Evolutionary conservation across 2,888 invertebrate species (phyloP).

Genomic region (Ormyrus thymus): DNA sequence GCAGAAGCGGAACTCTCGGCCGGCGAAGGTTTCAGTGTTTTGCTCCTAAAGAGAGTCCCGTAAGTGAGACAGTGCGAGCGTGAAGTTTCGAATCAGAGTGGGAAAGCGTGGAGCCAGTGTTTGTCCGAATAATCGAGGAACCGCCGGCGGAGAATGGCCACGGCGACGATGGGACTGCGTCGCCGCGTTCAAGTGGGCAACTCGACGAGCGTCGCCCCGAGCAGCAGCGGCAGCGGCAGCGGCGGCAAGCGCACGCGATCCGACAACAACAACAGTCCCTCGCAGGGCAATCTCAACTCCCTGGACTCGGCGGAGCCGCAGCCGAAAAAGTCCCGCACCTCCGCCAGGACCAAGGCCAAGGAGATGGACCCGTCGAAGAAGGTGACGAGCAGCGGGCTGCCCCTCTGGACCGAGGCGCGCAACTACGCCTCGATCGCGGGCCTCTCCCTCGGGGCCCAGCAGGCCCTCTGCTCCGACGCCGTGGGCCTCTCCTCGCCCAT

Average conservation of each 20-base stretch:
- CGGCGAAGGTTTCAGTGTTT: background rate
- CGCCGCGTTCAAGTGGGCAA: conserved; percentile 65
- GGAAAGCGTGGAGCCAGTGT: no score
- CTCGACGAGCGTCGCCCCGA: conserved; percentile 11
- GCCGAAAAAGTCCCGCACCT: conserved; percentile 67
- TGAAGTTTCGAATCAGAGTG: background rate
- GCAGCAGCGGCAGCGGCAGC: conserved; percentile 18
- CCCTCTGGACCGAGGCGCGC: conserved; percentile 66
- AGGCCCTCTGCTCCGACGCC: conserved; percentile 66
- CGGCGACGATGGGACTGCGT: conserved; percentile 73
- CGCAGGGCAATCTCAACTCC: conserved; percentile 73
- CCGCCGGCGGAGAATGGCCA: conserved; percentile 66
- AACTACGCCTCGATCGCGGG: conserved; percentile 68
- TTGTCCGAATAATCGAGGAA: no score
- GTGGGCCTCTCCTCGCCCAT: conserved; percentile 69
- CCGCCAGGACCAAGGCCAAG: conserved; percentile 58
- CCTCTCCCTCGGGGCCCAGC: conserved; percentile 59
- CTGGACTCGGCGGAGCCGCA: conserved; percentile 59
- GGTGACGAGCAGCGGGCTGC: conserved; percentile 58
- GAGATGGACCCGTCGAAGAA: conserved; percentile 52
- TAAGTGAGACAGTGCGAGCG: background rate
- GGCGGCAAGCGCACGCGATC: conserved; percentile 70
- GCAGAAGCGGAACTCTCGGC: no score
- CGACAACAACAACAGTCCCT: conserved; percentile 74
- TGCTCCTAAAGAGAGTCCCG: background rate